Evolutionary conservation across 1,140 invertebrate genomes (phyloP).

Genomic region (Drosophila persimilis): DNA sequence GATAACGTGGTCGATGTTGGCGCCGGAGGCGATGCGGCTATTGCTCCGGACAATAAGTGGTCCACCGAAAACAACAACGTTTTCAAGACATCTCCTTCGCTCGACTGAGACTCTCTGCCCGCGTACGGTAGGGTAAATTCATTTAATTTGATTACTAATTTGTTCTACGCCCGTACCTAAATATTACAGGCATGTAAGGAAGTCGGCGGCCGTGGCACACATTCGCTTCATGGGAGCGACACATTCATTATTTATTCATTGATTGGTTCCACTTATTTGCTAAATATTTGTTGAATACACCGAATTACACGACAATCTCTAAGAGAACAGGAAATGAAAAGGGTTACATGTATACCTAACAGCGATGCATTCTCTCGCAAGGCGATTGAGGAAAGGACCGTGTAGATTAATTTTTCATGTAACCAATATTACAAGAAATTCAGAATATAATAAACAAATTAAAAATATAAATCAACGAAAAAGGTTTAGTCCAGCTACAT

Average conservation of each 20-base stretch:
- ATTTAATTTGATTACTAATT: not conserved
- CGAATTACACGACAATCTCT: not conserved
- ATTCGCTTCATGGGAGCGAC: no score
- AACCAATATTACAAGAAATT: no score
- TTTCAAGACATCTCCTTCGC: constrained; percentile 42
- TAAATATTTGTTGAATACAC: not conserved
- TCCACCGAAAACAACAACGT: constrained; percentile 48
- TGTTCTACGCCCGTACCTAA: not conserved
- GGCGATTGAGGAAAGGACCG: no score
- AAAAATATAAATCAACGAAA: not conserved
- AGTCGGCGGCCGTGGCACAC: not conserved
- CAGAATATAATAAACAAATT: not conserved
- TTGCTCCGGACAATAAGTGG: constrained; percentile 46
- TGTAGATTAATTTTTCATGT: no score
- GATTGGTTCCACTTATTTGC: not conserved
- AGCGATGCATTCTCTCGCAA: no score
- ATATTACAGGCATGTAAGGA: constrained; percentile 49
- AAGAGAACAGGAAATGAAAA: constrained; percentile 3
- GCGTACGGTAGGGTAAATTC: constrained; percentile 39
- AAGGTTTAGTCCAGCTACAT: no score
- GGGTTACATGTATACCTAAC: not conserved
- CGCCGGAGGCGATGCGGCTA: constrained; percentile 15
- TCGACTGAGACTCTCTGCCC: constrained; percentile 12
- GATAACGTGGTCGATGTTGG: constrained; percentile 8
- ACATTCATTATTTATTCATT: no score